Conservation (phyloP, 2,113 vertebrate genomes). For the Clarias macrocephalus region DNA sequence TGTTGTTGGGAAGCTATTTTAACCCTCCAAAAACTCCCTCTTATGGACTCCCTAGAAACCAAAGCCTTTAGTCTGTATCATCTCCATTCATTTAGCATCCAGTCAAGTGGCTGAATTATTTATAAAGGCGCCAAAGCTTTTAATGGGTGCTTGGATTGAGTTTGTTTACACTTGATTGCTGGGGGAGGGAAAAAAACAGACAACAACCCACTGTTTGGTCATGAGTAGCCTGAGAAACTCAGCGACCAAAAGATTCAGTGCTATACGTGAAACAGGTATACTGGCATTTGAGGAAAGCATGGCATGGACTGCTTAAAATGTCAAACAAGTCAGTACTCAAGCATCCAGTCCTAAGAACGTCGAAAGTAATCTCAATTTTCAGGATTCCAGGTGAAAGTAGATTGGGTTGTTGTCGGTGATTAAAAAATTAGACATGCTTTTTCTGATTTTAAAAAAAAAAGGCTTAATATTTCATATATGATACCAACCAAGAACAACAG, state of each 20-base stretch:
- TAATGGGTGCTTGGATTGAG: constrained; percentile 67
- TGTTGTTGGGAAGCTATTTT: constrained; percentile 70
- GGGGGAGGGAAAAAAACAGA: constrained; percentile 54
- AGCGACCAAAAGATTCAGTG: neutral
- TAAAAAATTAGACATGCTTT: neutral
- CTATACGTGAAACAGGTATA: constrained; percentile 56
- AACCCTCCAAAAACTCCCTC: constrained; percentile 66
- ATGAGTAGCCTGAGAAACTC: constrained; percentile 65
- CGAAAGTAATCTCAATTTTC: neutral
- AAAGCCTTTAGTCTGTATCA: constrained; percentile 60
- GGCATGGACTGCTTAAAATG: neutral
- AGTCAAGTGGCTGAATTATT: constrained; percentile 74
- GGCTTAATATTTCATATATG: neutral
- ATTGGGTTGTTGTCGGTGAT: neutral
- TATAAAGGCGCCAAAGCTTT: constrained; percentile 68
- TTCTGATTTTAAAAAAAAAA: neutral
- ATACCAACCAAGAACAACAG: neutral
- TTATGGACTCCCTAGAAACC: constrained; percentile 64
- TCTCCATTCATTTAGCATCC: constrained; percentile 65
- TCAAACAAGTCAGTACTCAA: neutral
- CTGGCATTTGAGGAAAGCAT: constrained; percentile 57
- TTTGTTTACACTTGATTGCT: constrained; percentile 68
- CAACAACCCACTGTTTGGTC: constrained; percentile 69
- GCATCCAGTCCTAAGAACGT: neutral
- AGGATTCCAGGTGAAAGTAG: neutral